A percentile compares a stretch with the other conserved stretches of the same genome.
Conservation (phyloP, 2,113 vertebrate species). For the Columba janthina region DNA sequence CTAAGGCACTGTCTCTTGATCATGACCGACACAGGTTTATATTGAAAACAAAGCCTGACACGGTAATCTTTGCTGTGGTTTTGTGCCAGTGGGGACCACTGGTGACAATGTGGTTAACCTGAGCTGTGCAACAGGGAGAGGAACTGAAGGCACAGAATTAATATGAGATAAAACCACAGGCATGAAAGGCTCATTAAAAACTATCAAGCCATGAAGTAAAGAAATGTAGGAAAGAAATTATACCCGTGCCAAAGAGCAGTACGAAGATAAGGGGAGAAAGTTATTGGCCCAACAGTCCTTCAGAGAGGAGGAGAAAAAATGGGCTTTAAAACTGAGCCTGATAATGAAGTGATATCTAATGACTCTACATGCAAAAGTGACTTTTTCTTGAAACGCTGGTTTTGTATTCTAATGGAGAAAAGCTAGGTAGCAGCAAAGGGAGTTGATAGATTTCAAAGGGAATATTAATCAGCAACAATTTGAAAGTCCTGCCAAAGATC, state of each 20-base stretch:
- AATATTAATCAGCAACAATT: constrained; percentile 30
- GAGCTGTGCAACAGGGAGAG: not conserved
- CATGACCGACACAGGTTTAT: not conserved
- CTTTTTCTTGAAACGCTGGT: not conserved
- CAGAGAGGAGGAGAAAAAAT: constrained; percentile 9
- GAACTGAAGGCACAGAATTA: not conserved
- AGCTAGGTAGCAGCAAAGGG: not conserved
- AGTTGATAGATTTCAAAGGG: not conserved
- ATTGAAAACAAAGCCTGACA: not conserved
- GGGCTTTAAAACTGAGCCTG: not conserved
- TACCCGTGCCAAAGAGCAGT: not conserved
- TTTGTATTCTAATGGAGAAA: not conserved
- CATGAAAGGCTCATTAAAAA: not conserved
- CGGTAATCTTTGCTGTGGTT: not conserved
- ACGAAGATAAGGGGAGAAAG: constrained; percentile 23
- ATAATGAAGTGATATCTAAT: constrained; percentile 2
- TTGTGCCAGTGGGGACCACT: not conserved
- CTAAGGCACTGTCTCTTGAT: not conserved
- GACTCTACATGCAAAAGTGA: not conserved
- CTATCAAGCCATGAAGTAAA: not conserved
- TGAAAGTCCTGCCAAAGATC: not conserved
- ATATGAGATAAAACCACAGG: not conserved
- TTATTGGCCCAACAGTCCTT: constrained; percentile 20
- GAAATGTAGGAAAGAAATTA: constrained; percentile 9
- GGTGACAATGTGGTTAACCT: not conserved